Evolutionary conservation across 2,797 vertebrate genomes (phyloP).

Genomic region (Psittacula echo): DNA sequence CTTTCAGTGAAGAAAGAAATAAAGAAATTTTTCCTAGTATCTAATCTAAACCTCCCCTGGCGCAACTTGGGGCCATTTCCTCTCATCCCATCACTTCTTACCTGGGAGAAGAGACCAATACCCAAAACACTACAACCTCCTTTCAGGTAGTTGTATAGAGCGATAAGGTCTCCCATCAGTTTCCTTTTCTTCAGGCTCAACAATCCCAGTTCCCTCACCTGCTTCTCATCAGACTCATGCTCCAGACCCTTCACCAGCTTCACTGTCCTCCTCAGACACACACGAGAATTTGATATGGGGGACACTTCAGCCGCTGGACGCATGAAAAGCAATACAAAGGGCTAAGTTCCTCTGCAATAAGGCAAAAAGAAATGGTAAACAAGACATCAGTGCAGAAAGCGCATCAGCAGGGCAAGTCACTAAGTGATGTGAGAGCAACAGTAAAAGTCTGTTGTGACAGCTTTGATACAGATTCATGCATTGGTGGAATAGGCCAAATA

Average conservation of each 20-base stretch:
- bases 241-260: not conserved
- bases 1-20: not conserved
- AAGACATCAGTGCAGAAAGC: not conserved
- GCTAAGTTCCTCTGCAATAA: not conserved
- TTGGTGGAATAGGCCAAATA: constrained; percentile 3
- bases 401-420: not conserved
- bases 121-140: not conserved
- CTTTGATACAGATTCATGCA: not conserved
- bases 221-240: fast-evolving
- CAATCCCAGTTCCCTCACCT: not conserved
- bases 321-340: not conserved
- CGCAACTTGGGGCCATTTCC: fast-evolving
- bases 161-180: fast-evolving
- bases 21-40: not conserved
- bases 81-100: not conserved
- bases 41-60: not conserved
- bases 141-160: not conserved
- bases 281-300: not conserved
- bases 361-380: not conserved
- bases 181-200: not conserved
- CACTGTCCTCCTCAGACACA: fast-evolving
- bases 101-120: not conserved
- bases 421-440: not conserved
- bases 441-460: not conserved
- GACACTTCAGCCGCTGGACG: not conserved